phyloP scores from a whole-genome alignment of 2,888 invertebrate genomes.

The Dastarcus helophoroides region DNA sequence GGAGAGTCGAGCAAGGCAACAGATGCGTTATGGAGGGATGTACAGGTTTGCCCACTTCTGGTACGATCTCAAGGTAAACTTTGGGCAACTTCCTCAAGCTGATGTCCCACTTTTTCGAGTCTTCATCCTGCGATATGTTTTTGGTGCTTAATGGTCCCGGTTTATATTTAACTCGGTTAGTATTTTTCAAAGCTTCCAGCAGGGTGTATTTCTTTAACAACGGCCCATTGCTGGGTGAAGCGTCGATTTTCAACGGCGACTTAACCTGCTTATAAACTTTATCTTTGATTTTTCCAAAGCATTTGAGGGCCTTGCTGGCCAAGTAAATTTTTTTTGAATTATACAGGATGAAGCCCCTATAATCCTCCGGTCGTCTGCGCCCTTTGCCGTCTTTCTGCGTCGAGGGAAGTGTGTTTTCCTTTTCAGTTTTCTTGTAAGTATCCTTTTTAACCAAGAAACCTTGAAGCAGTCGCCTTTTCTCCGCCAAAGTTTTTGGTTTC shows the following conservation, averaged over 20 bases:
- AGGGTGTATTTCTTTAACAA: conserved; percentile 23
- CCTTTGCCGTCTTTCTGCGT: no score
- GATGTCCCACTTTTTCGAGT: conserved; percentile 38
- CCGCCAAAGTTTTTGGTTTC: conserved; percentile 43
- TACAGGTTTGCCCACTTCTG: conserved; percentile 39
- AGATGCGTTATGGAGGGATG: conserved; percentile 37
- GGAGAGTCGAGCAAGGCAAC: conserved; percentile 35
- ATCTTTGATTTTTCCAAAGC: no score
- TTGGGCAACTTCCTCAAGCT: conserved; percentile 42
- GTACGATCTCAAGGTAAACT: conserved; percentile 39
- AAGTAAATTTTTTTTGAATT: no score
- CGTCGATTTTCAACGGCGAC: no score
- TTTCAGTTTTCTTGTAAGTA: conserved; percentile 3
- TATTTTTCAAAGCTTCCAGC: conserved; percentile 18
- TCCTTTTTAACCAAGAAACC: conserved; percentile 10
- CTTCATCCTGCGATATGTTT: conserved; percentile 36
- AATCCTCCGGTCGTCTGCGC: no score
- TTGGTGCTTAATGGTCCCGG: conserved; percentile 47
- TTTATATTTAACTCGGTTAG: conserved; percentile 36
- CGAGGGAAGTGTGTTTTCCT: no score
- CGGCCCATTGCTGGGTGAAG: no score
- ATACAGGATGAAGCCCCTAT: no score
- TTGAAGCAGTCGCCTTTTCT: conserved; percentile 39
- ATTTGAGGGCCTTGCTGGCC: no score
- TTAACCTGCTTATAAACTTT: no score